Evolutionary conservation across 2,797 vertebrate species (phyloP).

Genomic region (Chlorospingus semifuscus): DNA sequence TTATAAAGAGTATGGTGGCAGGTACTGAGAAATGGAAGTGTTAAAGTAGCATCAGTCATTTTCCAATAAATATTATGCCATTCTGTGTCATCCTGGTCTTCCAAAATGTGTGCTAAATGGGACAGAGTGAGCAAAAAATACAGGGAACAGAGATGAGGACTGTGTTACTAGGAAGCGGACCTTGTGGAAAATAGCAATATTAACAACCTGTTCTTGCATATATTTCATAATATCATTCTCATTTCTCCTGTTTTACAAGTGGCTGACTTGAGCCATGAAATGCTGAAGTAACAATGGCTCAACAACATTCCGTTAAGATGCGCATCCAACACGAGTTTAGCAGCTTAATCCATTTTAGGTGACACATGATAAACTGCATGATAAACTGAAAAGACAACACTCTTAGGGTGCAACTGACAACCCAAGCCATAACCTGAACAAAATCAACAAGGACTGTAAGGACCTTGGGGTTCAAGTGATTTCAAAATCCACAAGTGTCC

Average conservation of each 20-base stretch:
- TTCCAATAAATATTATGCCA: neutral
- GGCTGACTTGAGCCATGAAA: accelerated
- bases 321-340: neutral
- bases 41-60: neutral
- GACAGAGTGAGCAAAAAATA: neutral
- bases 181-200: neutral
- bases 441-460: neutral
- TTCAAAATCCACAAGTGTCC: neutral
- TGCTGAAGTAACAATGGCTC: neutral
- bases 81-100: neutral
- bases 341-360: neutral
- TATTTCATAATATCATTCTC: neutral
- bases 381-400: neutral
- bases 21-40: neutral
- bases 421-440: neutral
- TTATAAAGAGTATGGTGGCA: neutral
- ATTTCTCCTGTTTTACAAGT: neutral
- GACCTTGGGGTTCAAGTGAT: neutral
- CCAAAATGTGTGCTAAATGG: neutral
- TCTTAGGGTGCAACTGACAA: neutral
- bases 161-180: accelerated
- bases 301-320: neutral
- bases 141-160: neutral
- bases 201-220: neutral
- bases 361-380: neutral